Base-by-base conservation (phyloP, 2,113 vertebrate species). In the Donacobius atricapilla region DNA sequence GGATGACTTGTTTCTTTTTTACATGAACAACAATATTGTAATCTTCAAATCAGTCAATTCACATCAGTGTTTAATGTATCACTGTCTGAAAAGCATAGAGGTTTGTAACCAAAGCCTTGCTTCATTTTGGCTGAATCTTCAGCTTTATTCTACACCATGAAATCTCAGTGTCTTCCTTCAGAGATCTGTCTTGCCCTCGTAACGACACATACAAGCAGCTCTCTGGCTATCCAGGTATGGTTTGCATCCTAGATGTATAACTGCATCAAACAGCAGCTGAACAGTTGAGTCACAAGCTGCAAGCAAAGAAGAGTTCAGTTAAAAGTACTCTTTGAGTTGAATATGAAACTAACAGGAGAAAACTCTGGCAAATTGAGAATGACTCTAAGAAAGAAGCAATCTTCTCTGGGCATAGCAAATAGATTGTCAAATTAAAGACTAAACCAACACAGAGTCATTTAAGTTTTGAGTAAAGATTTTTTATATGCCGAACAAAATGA, bases 141-240 rank as follows among this genome's bases (percentile, higher is more conserved):
- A 2, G 79, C 48, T 88, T 64, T 22, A 9, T 53, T 86, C 21
- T 16, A 47, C 27, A 48, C 28, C 21, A 4, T 3, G 28, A 45
- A 23, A 51, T 42, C 27, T 53, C 14, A 6, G 48, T 8, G n/a
- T 31, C 94, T 78, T 94, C 90, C 66, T 89, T 99, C 96, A 99
- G 75, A 99, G 98, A 45, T 99, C 99, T 17, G 71, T 97, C 91
- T 99, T 99, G 39, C 98, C 95, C 93, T 99, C 98, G 1, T 98
- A 99, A 18, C 11, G 98, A 94, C 99, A 99, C 85, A 98, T 97
- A 33, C 99, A 99, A 2, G 99, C 98, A 10, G 98, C 98, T 72
- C 99, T 98, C 93, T 99, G 99, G 89, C 99, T 99, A 87, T 99
- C 99, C 98, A 99, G 97, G 97, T 99, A 99, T 0, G 99, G 99